Conservation (phyloP, 2,888 invertebrate genomes). For the Drosophila algonquin region DNA sequence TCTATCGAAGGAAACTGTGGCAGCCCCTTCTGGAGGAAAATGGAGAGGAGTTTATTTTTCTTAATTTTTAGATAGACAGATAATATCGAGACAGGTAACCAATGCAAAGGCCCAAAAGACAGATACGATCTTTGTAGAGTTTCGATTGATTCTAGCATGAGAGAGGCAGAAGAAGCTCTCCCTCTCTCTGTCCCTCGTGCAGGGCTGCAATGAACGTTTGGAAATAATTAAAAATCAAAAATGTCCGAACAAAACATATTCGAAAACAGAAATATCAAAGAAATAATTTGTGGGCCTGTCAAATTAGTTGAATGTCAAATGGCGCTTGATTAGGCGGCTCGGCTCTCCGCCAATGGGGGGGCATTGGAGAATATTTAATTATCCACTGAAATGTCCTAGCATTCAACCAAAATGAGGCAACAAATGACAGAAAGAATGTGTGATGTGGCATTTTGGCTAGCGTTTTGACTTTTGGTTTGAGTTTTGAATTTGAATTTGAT, state of each 20-base stretch:
- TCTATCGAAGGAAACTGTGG: no score
- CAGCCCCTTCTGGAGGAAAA: no score
- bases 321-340: slow-evolving; percentile 53
- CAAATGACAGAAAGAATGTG: slow-evolving; percentile 20
- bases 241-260: not conserved
- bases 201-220: not conserved
- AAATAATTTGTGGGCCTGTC: slow-evolving; percentile 11
- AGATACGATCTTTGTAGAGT: no score
- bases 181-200: not conserved
- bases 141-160: no score
- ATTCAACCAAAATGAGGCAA: not conserved
- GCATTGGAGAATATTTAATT: slow-evolving; percentile 33
- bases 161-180: no score
- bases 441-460: slow-evolving; percentile 48
- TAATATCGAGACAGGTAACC: no score
- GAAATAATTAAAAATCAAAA: not conserved
- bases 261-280: not conserved
- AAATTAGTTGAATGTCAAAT: slow-evolving; percentile 22
- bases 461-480: slow-evolving; percentile 52
- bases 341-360: not conserved
- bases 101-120: no score
- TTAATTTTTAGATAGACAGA: no score
- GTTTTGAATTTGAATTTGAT: slow-evolving; percentile 35
- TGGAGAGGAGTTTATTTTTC: no score
- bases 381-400: slow-evolving; percentile 10